These are phyloP conservation scores for Cephonodes hylas DNA, from an alignment of 2,888 invertebrate species.

Conservation along the genomic window DNA sequence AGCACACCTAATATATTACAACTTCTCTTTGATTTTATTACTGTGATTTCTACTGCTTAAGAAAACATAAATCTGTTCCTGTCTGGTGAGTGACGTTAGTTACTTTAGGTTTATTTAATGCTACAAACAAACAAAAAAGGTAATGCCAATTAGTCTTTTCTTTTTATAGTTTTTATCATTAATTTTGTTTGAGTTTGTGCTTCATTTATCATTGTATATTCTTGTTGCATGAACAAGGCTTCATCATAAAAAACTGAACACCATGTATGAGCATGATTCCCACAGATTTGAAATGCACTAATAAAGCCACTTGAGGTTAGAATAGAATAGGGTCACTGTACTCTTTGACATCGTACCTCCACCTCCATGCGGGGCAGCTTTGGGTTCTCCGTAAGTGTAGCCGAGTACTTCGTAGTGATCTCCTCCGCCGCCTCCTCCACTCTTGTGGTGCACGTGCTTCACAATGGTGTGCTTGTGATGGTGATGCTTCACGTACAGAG, in stretches of 20 bases:
- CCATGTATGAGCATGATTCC: too few relatives aligned
- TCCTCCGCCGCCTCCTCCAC: constrained; percentile 78
- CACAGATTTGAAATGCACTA: too few relatives aligned
- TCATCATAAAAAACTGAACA: too few relatives aligned
- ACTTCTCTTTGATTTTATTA: background rate
- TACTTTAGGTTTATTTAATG: background rate
- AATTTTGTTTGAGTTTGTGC: too few relatives aligned
- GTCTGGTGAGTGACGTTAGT: constrained; percentile 2
- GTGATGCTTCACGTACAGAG: constrained; percentile 87
- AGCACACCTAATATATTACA: background rate
- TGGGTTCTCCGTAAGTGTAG: constrained; percentile 84
- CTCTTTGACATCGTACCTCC: too few relatives aligned
- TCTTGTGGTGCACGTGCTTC: constrained; percentile 85
- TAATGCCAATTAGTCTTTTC: background rate
- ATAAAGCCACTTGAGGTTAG: too few relatives aligned
- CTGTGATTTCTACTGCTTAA: background rate
- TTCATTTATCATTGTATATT: too few relatives aligned
- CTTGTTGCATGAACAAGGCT: too few relatives aligned
- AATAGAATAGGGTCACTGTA: too few relatives aligned
- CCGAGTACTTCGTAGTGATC: constrained; percentile 86
- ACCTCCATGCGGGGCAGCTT: constrained; percentile 72
- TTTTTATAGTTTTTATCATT: too few relatives aligned
- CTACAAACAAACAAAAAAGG: background rate
- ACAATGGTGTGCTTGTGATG: constrained; percentile 90
- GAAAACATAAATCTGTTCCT: background rate